Conservation (phyloP, 2,888 invertebrate genomes). For the Drosophila ezoana region DNA sequence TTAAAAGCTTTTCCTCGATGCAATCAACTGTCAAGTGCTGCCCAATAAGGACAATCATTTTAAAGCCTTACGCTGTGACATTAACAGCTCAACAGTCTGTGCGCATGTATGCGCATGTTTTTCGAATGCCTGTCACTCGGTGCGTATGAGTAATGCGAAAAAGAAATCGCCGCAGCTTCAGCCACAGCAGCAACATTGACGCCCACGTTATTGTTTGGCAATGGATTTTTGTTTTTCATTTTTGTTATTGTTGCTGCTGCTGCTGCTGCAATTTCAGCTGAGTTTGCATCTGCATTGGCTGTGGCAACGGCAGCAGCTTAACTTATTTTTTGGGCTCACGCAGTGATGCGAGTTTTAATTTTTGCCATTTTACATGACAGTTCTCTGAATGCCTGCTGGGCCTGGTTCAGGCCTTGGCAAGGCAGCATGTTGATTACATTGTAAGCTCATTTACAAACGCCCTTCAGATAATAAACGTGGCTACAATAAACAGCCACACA, state of each 20-base stretch:
- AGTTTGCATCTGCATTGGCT: slow-evolving; percentile 25
- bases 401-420: slow-evolving; percentile 14
- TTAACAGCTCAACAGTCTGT: slow-evolving; percentile 43
- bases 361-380: slow-evolving; percentile 53
- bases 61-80: slow-evolving; percentile 38
- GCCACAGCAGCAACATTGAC: slow-evolving; percentile 15
- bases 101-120: slow-evolving; percentile 25
- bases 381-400: slow-evolving; percentile 28
- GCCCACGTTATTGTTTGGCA: slow-evolving; percentile 16
- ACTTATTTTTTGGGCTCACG: slow-evolving; percentile 48
- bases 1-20: slow-evolving; percentile 5
- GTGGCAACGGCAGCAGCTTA: slow-evolving; percentile 34
- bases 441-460: slow-evolving; percentile 72
- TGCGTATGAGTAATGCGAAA: slow-evolving; percentile 49
- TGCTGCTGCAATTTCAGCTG: slow-evolving; percentile 16
- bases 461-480: slow-evolving; percentile 60
- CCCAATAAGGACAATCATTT: slow-evolving; percentile 52
- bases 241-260: slow-evolving; percentile 7
- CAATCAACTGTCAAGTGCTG: slow-evolving; percentile 34
- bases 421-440: slow-evolving; percentile 61
- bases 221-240: slow-evolving; percentile 17
- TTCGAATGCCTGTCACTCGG: slow-evolving; percentile 53
- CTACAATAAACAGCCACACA: slow-evolving; percentile 20
- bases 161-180: slow-evolving; percentile 15
- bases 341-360: slow-evolving; percentile 49